Evolutionary conservation across 2,888 invertebrate species (phyloP).

Genomic region (Philereme transversata): DNA sequence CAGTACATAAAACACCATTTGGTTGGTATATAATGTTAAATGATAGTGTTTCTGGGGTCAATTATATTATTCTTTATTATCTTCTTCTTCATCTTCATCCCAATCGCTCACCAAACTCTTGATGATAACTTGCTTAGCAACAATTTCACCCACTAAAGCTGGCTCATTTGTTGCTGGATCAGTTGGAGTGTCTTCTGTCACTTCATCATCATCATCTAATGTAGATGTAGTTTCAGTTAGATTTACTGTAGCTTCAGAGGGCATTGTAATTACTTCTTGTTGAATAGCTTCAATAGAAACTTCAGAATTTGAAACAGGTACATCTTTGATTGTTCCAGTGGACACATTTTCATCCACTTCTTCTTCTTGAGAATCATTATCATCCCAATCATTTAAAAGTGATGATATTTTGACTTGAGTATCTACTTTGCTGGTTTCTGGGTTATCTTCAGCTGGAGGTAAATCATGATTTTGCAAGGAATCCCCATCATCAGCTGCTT

Average conservation of each 20-base stretch:
- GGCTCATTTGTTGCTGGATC: conserved; percentile 19
- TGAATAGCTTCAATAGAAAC: conserved; percentile 1
- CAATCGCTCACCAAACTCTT: conserved; percentile 79
- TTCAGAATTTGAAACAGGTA: conserved; percentile 1
- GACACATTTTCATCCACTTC: conserved; percentile 30
- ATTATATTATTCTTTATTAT: conserved; percentile 43
- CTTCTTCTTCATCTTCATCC: conserved; percentile 75
- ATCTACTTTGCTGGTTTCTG: conserved; percentile 19
- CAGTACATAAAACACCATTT: no score
- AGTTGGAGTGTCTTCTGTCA: conserved; percentile 24
- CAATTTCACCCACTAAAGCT: conserved; percentile 22
- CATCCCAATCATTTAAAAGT: conserved; percentile 79
- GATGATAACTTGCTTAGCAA: conserved; percentile 63
- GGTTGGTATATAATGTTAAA: not conserved
- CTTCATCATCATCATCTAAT: conserved; percentile 17
- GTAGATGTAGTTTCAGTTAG: conserved; percentile 3
- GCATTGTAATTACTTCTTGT: not conserved
- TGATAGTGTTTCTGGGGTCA: not conserved
- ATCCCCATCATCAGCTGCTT: conserved; percentile 14
- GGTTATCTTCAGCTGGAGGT: conserved; percentile 37
- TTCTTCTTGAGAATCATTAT: conserved; percentile 76
- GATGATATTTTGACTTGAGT: conserved; percentile 68
- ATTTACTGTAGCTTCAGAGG: conserved; percentile 34
- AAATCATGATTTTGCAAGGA: conserved; percentile 40
- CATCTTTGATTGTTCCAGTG: conserved; percentile 16